Evolutionary conservation across 2,113 vertebrate species (phyloP), one percentile per base, ranked within the genome.

Genomic region (Conger conger): DNA sequence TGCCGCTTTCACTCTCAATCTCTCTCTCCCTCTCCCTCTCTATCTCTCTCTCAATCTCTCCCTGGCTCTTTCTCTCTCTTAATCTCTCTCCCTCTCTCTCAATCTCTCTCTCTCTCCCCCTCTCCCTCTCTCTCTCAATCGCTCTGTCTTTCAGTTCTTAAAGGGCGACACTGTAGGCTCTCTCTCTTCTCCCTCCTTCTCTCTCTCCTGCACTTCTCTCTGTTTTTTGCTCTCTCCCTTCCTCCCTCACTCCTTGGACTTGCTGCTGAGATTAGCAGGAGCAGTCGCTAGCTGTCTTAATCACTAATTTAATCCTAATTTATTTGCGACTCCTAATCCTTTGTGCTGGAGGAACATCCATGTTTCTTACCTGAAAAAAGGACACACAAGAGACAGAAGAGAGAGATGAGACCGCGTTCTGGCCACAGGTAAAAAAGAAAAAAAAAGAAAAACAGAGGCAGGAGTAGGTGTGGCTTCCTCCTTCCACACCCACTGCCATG

Each of bases 301-400:
- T 86, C 83, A 83, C 2, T 57, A 40, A 27, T 82, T 89, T 87
- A 54, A 73, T 89, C 85, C 4, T 76, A 40, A 27, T 82, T 89
- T 87, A 54, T 79, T 89, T 87, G 83, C 20, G 53, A 45, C n/a
- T 60, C 23, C 35, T 68, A 82, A 76, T 54, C 36, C 79, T 13
- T 50, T 50, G 45, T 1, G 20, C 18, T 63, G 57, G 18, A 27
- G 3, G 57, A 63, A 63, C 3, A 23, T 63, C 18, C 57, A 27
- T 4, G 20, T 63, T 23, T 63, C 57, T 63, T 23, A 50, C 45
- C 45, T 50, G 45, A 50, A 15, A 15, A 50, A 13, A 50, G 45
- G 45, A 50, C 11, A 13, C 45, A 50, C 8, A 50, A 50, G 9
- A 3, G 9, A 50, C 11, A 50, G 7, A 50, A 11, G 7, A 13